These are phyloP conservation scores for Cotesia typhae DNA, from an alignment of 1,140 invertebrate genomes.

Conservation along the genomic window DNA sequence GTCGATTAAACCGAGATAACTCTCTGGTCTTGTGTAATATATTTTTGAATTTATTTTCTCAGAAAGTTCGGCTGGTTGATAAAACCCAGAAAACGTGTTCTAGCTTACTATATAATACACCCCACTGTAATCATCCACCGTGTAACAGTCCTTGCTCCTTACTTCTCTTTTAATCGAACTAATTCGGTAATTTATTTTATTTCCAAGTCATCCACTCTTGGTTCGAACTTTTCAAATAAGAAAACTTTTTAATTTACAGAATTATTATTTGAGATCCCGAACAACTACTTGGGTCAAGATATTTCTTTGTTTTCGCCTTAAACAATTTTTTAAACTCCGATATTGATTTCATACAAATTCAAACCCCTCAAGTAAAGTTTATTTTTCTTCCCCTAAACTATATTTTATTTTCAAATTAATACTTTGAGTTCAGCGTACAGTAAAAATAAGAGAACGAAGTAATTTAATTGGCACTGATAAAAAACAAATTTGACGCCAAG, in stretches of 20 bases:
- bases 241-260: conserved; percentile 55
- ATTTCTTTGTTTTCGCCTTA: conserved; percentile 31
- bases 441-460: too few relatives aligned
- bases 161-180: conserved; percentile 51
- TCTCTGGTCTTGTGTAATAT: conserved; percentile 44
- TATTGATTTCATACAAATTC: conserved; percentile 15
- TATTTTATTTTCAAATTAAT: too few relatives aligned
- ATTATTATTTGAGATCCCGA: conserved; percentile 39
- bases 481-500: conserved; percentile 28
- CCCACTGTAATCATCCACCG: too few relatives aligned
- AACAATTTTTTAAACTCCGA: conserved; percentile 24
- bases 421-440: too few relatives aligned
- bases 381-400: too few relatives aligned
- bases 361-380: too few relatives aligned
- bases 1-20: conserved; percentile 40
- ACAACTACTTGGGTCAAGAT: conserved; percentile 24
- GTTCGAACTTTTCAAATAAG: conserved; percentile 43
- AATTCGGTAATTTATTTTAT: conserved; percentile 57
- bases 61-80: conserved; percentile 43
- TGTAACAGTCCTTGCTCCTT: not conserved
- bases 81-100: conserved; percentile 14
- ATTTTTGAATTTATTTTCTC: conserved; percentile 50
- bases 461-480: conserved; percentile 31
- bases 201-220: conserved; percentile 38
- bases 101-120: not conserved